Conservation (phyloP, 2,888 invertebrate genomes). For the Tuberolachnus salignus region DNA sequence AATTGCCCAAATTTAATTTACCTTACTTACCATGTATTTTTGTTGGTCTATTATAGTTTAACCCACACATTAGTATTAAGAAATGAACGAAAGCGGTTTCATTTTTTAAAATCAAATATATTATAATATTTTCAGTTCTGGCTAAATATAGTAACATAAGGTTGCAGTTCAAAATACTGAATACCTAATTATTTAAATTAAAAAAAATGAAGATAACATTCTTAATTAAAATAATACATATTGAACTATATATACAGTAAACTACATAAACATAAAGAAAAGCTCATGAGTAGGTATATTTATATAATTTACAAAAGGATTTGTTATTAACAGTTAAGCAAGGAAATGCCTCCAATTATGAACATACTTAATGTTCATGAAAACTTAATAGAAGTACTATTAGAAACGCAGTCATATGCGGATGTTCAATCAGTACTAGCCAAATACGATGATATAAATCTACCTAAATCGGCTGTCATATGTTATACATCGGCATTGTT, state of each 20-base stretch:
- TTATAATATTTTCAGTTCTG: too few relatives aligned
- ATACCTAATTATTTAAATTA: too few relatives aligned
- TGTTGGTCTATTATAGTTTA: too few relatives aligned
- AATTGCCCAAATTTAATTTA: too few relatives aligned
- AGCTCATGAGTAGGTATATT: conserved; percentile 65
- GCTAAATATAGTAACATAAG: too few relatives aligned
- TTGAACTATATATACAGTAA: too few relatives aligned
- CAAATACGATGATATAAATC: conserved; percentile 90
- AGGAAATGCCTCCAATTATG: conserved; percentile 94
- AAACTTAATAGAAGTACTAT: conserved; percentile 91
- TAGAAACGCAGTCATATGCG: conserved; percentile 95
- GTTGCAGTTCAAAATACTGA: too few relatives aligned
- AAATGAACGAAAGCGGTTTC: too few relatives aligned
- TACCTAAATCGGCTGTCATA: conserved; percentile 93
- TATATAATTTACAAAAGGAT: conserved; percentile 34
- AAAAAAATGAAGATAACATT: too few relatives aligned
- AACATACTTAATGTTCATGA: conserved; percentile 93
- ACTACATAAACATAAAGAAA: not conserved
- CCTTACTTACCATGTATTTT: too few relatives aligned
- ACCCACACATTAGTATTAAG: too few relatives aligned
- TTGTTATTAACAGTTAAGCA: conserved; percentile 72
- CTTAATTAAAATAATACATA: too few relatives aligned
- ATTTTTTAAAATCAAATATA: not conserved
- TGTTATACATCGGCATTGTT: conserved; percentile 94
- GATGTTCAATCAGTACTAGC: conserved; percentile 93